Base-by-base conservation (phyloP, 2,888 invertebrate genomes). In the Holacanthella duospinosa region DNA sequence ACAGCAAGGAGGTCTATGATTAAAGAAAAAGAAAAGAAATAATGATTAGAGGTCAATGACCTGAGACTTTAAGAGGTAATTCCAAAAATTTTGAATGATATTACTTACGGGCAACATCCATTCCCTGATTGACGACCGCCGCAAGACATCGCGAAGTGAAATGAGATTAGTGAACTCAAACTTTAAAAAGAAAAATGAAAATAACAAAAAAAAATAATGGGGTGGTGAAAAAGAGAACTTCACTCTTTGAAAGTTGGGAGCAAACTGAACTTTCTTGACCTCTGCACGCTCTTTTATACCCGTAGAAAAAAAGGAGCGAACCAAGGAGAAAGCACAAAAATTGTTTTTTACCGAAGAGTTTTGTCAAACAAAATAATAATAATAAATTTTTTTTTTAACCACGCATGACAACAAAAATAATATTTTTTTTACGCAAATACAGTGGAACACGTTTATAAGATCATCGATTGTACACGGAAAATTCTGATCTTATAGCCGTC, bases 1-100 rank as follows among this genome's bases (percentile, higher is more conserved):
- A 29, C 64, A 66, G 29, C 64, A 66, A 4, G 65, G 65, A 28
- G 70, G 67, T 25, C 29, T 56, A 29, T 16, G 29, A 44, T 27
- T 27, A 43, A 24, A 59, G 54, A 60, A 28, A 44, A 27, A 9
- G 9, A 59, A 43, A 44, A 59, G 16, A 21, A 58, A 29, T 29
- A 21, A 29, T 21, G 9, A 28, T 36, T 36, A 36, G 16, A 6
- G 6, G 16, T 12, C 36, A 36, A 36, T 36, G 36, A 36, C 6
- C 6, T 36, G 36, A 36, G 36, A 36, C 36, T 12, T 6, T 6
- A 36, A 36, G n/a, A n/a, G n/a, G n/a, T n/a, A n/a, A n/a, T n/a
- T 36, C 36, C 16, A 16, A 16, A 36, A 6, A 36, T 36, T 6
- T 36, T 16, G 16, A 36, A 6, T 6, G 36, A 36, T 36, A 16